Percentiles rank a stretch among this genome's conserved stretches.
Conservation (phyloP, 2,888 invertebrate species). For the Hartigia nigra region DNA sequence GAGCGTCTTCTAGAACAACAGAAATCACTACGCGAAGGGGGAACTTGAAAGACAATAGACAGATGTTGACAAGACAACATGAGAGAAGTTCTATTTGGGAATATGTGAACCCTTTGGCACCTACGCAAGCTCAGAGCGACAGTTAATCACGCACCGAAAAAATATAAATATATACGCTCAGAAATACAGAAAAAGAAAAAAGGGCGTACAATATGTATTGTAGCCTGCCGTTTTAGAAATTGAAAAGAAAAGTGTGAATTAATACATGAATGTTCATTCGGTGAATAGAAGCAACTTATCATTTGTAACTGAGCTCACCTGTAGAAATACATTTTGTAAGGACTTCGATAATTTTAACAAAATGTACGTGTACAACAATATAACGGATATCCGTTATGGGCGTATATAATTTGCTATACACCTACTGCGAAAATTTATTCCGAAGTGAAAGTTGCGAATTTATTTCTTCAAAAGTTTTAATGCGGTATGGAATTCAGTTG, state of each 20-base stretch:
- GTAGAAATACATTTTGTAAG: neutral
- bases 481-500: neutral
- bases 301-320: neutral
- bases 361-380: neutral
- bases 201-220: neutral
- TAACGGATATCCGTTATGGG: neutral
- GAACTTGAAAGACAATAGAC: conserved; percentile 57
- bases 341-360: neutral
- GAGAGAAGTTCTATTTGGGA: conserved; percentile 36
- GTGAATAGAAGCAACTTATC: neutral
- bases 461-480: neutral
- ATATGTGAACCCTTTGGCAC: conserved; percentile 39
- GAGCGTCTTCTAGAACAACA: conserved; percentile 85
- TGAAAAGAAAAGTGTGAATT: neutral
- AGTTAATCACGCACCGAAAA: conserved; percentile 21
- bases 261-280: neutral
- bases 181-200: conserved; percentile 4
- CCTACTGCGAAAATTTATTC: neutral
- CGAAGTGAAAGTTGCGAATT: neutral
- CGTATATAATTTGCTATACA: neutral
- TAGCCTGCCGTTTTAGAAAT: neutral
- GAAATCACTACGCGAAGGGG: conserved; percentile 71
- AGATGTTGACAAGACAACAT: conserved; percentile 41
- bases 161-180: conserved; percentile 23
- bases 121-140: conserved; percentile 28